Evolutionary conservation across 2,888 invertebrate genomes (phyloP).

Genomic region (Aproaerema taeniolella): DNA sequence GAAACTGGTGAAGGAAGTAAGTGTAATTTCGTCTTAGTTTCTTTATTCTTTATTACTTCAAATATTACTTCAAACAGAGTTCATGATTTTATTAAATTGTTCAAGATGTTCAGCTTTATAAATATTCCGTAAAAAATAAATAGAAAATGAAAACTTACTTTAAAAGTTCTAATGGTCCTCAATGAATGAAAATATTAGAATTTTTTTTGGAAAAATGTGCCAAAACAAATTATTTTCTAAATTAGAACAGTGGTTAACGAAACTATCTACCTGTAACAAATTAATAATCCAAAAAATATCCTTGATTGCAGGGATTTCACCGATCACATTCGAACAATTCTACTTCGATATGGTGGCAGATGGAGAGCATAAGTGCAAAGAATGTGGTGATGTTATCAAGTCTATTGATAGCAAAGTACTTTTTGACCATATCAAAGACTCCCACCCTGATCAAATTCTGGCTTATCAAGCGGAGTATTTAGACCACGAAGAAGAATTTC

Average conservation of each 20-base stretch:
- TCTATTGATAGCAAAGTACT: constrained; percentile 4
- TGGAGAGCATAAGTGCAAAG: constrained; percentile 12
- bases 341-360: constrained; percentile 7
- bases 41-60: too few relatives aligned
- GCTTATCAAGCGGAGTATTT: constrained; percentile 6
- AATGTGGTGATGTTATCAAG: constrained; percentile 8
- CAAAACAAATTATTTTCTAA: too few relatives aligned
- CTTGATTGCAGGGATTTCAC: constrained; percentile 1
- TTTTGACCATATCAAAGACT: constrained; percentile 14
- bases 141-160: too few relatives aligned
- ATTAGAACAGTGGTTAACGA: too few relatives aligned
- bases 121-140: too few relatives aligned
- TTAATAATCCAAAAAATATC: too few relatives aligned
- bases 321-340: constrained; percentile 8
- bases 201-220: too few relatives aligned
- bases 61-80: background rate
- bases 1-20: constrained; percentile 7
- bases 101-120: background rate
- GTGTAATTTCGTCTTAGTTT: too few relatives aligned
- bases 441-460: constrained; percentile 11
- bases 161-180: too few relatives aligned
- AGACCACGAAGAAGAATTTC: constrained; percentile 1
- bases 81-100: background rate
- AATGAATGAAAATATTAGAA: too few relatives aligned
- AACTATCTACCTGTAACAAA: too few relatives aligned